phyloP scores from a whole-genome alignment of 2,888 invertebrate species.

The Unio pictorum region DNA sequence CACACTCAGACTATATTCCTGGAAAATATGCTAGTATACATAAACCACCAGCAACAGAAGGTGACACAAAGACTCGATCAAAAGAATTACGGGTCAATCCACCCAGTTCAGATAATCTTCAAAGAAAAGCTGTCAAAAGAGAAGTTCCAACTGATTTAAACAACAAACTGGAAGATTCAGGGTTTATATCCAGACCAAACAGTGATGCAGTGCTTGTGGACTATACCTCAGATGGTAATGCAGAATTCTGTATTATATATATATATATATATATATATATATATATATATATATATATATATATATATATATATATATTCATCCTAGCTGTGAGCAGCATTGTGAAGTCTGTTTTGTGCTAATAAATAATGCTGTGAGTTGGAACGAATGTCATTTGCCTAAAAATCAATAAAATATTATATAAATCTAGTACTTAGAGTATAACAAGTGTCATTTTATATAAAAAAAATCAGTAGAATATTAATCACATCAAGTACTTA shows the following conservation, averaged over 20 bases:
- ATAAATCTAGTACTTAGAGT: too few species aligned
- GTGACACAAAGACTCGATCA: conserved; percentile 25
- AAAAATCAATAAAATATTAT: too few species aligned
- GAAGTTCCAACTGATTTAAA: conserved; percentile 17
- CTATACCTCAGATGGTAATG: too few species aligned
- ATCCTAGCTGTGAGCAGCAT: background rate
- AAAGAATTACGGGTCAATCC: conserved; percentile 30
- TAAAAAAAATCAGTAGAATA: too few species aligned
- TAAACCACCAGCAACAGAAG: conserved; percentile 32
- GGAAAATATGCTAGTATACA: conserved; percentile 41
- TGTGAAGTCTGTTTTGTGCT: too few species aligned
- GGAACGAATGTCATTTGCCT: too few species aligned
- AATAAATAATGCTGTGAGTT: too few species aligned
- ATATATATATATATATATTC: background rate
- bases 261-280: background rate
- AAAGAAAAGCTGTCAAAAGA: conserved; percentile 23
- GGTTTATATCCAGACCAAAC: conserved; percentile 52
- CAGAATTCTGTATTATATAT: background rate
- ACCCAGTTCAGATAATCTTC: conserved; percentile 18
- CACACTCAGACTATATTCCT: conserved; percentile 47
- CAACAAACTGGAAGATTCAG: conserved; percentile 47
- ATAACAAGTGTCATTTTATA: too few species aligned
- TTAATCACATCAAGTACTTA: too few species aligned
- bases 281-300: too few species aligned
- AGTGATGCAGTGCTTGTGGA: conserved; percentile 57